Percentiles rank a stretch among this genome's conserved stretches.
These are phyloP conservation scores for Perizoma flavofasciatum DNA, from an alignment of 2,888 invertebrate species.

Conservation along the genomic window DNA sequence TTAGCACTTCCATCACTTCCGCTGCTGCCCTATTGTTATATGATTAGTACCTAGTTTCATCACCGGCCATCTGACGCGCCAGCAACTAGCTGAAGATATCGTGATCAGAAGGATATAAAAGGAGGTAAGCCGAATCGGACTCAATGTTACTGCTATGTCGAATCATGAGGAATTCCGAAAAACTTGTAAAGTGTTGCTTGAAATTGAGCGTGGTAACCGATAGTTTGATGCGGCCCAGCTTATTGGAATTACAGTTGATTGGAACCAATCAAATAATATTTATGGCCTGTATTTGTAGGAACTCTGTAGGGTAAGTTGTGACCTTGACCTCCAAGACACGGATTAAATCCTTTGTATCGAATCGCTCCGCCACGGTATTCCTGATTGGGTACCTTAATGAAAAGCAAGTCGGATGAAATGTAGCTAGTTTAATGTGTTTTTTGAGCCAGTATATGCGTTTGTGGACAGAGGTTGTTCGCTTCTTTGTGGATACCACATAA, in stretches of 20 bases:
- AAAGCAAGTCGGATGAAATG: conserved; percentile 59
- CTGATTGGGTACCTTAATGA: conserved; percentile 70
- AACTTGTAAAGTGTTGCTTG: conserved; percentile 52
- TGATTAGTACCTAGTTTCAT: conserved; percentile 55
- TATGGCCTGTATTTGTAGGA: conserved; percentile 63
- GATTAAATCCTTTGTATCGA: conserved; percentile 74
- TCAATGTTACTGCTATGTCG: conserved; percentile 41
- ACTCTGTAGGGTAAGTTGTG: conserved; percentile 47
- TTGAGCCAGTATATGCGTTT: conserved; percentile 15
- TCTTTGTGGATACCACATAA: no score
- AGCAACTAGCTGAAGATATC: conserved; percentile 26
- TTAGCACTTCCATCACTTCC: conserved; percentile 79
- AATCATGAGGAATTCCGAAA: conserved; percentile 45
- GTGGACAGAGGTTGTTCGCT: no score
- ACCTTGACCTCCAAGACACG: conserved; percentile 43
- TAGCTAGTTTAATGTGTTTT: conserved; percentile 43
- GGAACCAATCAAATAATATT: conserved; percentile 80
- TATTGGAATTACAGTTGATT: conserved; percentile 72
- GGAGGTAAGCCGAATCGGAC: conserved; percentile 41
- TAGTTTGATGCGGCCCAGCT: conserved; percentile 55
- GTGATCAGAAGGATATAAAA: conserved; percentile 39
- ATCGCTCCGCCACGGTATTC: conserved; percentile 64
- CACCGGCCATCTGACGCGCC: conserved; percentile 29
- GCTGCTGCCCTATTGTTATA: conserved; percentile 68
- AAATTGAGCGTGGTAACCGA: conserved; percentile 58